phyloP scores from a whole-genome alignment of 2,888 invertebrate species.

The Lochmaea crataegi region DNA sequence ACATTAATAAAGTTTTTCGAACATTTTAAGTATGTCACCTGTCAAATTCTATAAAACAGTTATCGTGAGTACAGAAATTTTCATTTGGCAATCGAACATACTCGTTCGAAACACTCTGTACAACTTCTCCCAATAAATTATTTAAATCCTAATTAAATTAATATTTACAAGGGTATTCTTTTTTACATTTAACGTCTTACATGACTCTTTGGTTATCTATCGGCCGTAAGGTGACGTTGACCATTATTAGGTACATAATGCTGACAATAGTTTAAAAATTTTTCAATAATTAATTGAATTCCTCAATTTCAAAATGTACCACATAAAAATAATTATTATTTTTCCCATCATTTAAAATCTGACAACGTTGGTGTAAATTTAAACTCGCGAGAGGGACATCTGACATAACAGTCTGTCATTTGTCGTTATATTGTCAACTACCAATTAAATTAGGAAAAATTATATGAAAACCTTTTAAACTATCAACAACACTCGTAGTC shows the following conservation, averaged over 20 bases:
- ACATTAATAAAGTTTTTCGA: no score
- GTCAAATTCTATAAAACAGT: no score
- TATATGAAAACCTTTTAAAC: neutral
- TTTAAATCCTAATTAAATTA: constrained; percentile 32
- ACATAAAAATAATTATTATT: neutral
- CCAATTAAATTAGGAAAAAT: no score
- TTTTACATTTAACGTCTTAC: constrained; percentile 53
- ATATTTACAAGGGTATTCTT: constrained; percentile 49
- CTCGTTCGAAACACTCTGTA: neutral
- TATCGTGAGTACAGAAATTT: no score
- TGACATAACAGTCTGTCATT: no score
- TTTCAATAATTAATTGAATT: neutral
- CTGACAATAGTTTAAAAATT: neutral
- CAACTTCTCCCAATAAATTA: constrained; percentile 38
- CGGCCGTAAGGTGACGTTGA: neutral
- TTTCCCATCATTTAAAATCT: no score
- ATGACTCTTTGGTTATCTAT: constrained; percentile 58
- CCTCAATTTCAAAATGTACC: neutral
- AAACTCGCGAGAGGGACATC: no score
- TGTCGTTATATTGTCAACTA: no score
- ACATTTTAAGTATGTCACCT: no score
- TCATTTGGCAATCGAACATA: no score
- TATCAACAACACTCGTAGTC: neutral
- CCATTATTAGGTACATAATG: neutral
- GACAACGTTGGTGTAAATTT: no score